Evolutionary conservation across 2,113 vertebrate genomes (phyloP).

Genomic region (Orcinus orca): DNA sequence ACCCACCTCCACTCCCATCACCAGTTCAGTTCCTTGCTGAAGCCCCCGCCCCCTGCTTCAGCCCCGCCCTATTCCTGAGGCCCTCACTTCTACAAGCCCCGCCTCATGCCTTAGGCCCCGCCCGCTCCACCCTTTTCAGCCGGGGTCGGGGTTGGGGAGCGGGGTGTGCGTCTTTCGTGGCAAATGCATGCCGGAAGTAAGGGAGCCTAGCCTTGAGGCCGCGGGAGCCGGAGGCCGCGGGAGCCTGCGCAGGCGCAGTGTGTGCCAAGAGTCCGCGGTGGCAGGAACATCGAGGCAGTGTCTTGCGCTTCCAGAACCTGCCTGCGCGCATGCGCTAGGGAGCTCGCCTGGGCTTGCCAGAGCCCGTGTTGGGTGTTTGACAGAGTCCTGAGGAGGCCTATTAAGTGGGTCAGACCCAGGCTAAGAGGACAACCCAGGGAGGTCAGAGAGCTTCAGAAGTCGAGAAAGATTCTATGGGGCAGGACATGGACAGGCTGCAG

Average conservation of each 20-base stretch:
- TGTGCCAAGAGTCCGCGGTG: fast-evolving
- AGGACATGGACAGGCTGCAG: too few relatives aligned
- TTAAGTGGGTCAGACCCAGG: background rate
- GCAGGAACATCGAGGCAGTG: background rate
- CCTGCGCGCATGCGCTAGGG: fast-evolving
- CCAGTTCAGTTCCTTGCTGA: background rate
- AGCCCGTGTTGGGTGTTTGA: fast-evolving
- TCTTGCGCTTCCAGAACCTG: background rate
- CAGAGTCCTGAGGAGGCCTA: background rate
- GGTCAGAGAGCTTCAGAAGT: background rate
- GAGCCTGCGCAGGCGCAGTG: background rate
- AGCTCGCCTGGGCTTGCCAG: background rate
- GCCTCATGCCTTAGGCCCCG: background rate
- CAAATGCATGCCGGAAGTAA: background rate
- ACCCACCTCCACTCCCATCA: background rate
- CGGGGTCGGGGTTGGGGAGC: fast-evolving
- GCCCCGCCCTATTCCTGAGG: background rate
- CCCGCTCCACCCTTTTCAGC: fast-evolving
- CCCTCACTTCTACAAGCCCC: background rate
- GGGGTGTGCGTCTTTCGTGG: background rate
- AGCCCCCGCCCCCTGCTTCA: background rate
- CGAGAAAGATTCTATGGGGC: background rate
- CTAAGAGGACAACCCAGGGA: background rate
- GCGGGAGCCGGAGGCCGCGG: fast-evolving
- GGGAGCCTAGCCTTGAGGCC: too few relatives aligned